These are phyloP conservation scores for Falco peregrinus DNA, from an alignment of 2,797 vertebrate species.

Conservation along the genomic window DNA sequence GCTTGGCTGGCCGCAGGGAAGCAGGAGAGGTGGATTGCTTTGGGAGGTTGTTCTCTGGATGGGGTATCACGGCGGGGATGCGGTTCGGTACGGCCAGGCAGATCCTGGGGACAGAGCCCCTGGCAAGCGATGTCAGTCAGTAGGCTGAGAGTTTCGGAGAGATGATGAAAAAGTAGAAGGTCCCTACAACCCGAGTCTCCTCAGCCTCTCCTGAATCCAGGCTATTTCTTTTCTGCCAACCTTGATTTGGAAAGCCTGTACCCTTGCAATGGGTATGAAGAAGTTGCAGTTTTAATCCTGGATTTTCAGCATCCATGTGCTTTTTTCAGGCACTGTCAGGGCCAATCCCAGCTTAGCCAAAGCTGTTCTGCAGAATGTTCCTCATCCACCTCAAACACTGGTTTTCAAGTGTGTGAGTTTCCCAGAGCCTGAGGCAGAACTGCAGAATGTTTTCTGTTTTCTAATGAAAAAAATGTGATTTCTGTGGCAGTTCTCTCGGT, in stretches of 20 bases:
- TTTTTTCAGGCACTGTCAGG: not conserved
- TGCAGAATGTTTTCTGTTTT: not conserved
- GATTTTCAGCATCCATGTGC: not conserved
- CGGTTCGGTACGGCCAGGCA: rapidly evolving
- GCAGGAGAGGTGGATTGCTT: not conserved
- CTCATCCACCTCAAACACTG: not conserved
- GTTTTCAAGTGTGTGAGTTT: not conserved
- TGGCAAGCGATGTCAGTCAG: not conserved
- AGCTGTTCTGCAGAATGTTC: not conserved
- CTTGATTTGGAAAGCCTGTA: not conserved
- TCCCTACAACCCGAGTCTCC: not conserved
- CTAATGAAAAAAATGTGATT: not conserved
- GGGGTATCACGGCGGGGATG: not conserved
- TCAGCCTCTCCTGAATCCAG: not conserved
- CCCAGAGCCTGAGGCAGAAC: not conserved
- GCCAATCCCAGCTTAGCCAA: not conserved
- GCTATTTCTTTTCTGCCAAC: not conserved
- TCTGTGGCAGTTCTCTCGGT: not conserved
- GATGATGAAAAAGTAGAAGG: not conserved
- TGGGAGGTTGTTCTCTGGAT: not conserved
- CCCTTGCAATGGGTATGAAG: not conserved
- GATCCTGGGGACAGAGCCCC: not conserved
- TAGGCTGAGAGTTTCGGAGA: not conserved
- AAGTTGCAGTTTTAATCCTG: not conserved
- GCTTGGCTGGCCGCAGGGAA: not conserved